Percentiles rank a stretch among this genome's conserved stretches.
These are phyloP conservation scores for Ornithoptera priamus DNA, from an alignment of 2,888 invertebrate genomes.

Conservation along the genomic window DNA sequence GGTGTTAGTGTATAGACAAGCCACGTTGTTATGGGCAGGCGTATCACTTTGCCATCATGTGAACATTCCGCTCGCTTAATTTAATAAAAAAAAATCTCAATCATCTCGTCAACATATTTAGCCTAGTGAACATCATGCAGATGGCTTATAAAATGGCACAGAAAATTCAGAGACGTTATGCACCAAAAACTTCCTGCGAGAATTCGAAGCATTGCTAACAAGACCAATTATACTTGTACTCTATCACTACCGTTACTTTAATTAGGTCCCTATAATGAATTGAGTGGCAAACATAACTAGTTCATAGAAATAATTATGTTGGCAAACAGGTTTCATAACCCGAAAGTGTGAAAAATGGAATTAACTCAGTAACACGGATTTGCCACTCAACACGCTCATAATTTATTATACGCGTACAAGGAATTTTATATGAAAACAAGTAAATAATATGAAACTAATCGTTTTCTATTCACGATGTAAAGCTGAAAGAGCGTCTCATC, in stretches of 20 bases:
- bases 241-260: neutral
- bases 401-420: neutral
- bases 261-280: neutral
- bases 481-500: conserved; percentile 25
- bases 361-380: neutral
- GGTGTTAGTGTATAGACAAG: too few relatives aligned
- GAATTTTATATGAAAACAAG: neutral
- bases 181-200: neutral
- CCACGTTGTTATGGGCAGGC: too few relatives aligned
- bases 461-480: conserved; percentile 4
- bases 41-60: too few relatives aligned
- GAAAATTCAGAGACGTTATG: neutral
- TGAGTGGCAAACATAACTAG: neutral
- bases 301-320: neutral
- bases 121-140: too few relatives aligned
- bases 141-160: neutral
- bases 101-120: too few relatives aligned
- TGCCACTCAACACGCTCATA: neutral
- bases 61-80: too few relatives aligned
- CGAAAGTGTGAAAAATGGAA: neutral
- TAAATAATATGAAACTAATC: neutral
- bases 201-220: neutral
- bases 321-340: neutral
- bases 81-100: too few relatives aligned
- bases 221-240: neutral